Evolutionary conservation across 2,113 vertebrate genomes (phyloP), one percentile per base, ranked within the genome.

Genomic region (Coptodon rendalli): DNA sequence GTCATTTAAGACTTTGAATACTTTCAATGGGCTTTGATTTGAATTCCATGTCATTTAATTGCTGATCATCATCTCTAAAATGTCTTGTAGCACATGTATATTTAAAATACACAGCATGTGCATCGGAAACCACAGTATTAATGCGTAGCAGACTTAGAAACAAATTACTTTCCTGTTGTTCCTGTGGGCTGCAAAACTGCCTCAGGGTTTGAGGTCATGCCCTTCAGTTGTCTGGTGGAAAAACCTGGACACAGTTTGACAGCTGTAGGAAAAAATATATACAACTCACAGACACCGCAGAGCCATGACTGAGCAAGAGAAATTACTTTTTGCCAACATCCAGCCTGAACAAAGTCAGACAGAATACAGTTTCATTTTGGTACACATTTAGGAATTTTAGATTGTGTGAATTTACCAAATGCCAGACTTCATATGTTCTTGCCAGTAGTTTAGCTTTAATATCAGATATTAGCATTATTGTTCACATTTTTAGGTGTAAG

Each of bases 281-380:
- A 83, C 81, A 84, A 50, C 86, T 89, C 73, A 57, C 57, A 88
- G 85, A 80, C 86, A 80, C 53, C 2, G 76, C 83, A 83, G 78
- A 89, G 88, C 83, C 82, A 80, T 89, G 92, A 92, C 90, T 87
- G 89, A 91, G 91, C 91, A 90, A 78, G 50, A 76, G 80, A 94
- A 93, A 95, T 94, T 78, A 89, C 93, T 89, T 95, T 91, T 84
- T 84, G 85, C 91, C 91, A 91, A 94, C 91, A 91, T 81, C 82
- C 63, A 78, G 78, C 50, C 68, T 84, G 83, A 89, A 89, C 90
- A 92, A 92, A 89, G 53, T 59, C 86, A 82, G 87, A 91, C 79
- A 81, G 82, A 59, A 36, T 52, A 68, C 83, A 85, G 50, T 81
- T 84, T 84, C 84, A 90, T 89, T 89, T 88, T 53, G 84, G 27